A percentile compares a stretch with the other conserved stretches of the same genome.
phyloP scores from a whole-genome alignment of 2,888 invertebrate species.

The Drosophila limbata region DNA sequence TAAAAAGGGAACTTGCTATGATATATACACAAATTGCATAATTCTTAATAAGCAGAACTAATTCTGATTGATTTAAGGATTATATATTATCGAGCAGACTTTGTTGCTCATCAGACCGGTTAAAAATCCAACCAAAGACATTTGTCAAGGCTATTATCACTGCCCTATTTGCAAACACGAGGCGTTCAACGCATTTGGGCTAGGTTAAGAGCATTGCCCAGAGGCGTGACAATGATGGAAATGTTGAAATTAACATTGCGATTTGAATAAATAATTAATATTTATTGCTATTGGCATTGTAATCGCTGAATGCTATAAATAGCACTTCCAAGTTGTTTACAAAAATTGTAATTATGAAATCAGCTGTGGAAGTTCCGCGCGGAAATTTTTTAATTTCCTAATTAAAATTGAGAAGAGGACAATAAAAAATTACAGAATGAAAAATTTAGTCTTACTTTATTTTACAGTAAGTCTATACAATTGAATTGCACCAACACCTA shows the following conservation, averaged over 20 bases:
- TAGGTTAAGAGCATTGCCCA: constrained; percentile 39
- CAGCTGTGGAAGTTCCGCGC: not conserved
- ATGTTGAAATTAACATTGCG: constrained; percentile 67
- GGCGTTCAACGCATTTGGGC: constrained; percentile 24
- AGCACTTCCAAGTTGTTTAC: constrained; percentile 27
- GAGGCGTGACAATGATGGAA: constrained; percentile 60
- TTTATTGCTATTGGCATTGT: constrained; percentile 37
- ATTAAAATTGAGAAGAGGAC: not conserved
- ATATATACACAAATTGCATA: constrained; percentile 15
- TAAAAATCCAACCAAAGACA: not conserved
- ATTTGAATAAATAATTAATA: constrained; percentile 44
- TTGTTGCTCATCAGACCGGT: not conserved
- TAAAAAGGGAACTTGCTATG: constrained; percentile 23
- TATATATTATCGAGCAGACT: not conserved
- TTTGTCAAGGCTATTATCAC: constrained; percentile 14
- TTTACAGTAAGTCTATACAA: not conserved
- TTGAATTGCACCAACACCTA: constrained; percentile 3
- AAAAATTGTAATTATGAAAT: constrained; percentile 17
- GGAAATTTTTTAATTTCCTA: not conserved
- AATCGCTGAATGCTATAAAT: constrained; percentile 16
- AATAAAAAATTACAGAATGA: not conserved
- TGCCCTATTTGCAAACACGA: constrained; percentile 29
- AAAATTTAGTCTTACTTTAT: not conserved
- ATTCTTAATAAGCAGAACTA: not conserved
- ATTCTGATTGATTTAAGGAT: constrained; percentile 1